phyloP scores from a whole-genome alignment of 2,113 vertebrate genomes.

The Diadophis punctatus region DNA sequence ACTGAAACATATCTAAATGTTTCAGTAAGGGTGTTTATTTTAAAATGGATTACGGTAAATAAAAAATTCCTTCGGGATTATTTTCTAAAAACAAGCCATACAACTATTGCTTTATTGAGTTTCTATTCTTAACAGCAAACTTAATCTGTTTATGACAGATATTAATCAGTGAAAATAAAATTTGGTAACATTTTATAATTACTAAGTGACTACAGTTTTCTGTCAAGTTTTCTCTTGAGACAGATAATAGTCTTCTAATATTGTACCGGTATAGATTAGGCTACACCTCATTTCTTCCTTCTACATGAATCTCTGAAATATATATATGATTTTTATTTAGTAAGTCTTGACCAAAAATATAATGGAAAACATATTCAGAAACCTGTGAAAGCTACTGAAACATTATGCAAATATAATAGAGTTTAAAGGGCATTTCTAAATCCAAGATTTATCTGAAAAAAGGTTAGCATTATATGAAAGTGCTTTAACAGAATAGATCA shows the following conservation, averaged over 20 bases:
- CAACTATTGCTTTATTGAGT: background rate
- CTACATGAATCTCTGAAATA: background rate
- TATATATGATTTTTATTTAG: background rate
- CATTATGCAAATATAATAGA: background rate
- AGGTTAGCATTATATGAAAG: background rate
- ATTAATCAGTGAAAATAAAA: background rate
- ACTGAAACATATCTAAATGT: too few species aligned
- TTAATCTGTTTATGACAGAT: background rate
- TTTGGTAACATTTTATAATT: background rate
- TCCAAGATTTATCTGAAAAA: background rate
- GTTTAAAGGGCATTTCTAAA: background rate
- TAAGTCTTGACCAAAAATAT: background rate
- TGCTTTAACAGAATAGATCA: background rate
- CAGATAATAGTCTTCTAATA: background rate
- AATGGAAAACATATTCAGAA: background rate
- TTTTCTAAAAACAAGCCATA: background rate
- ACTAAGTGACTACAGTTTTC: background rate
- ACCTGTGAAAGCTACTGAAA: background rate
- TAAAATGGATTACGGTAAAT: background rate
- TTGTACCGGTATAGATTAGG: background rate
- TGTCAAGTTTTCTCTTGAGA: background rate
- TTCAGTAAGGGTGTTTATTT: too few species aligned
- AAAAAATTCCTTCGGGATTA: background rate
- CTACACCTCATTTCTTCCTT: background rate
- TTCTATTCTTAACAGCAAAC: background rate